phyloP scores from a whole-genome alignment of 2,888 invertebrate genomes.

The Eutolmus rufibarbis region DNA sequence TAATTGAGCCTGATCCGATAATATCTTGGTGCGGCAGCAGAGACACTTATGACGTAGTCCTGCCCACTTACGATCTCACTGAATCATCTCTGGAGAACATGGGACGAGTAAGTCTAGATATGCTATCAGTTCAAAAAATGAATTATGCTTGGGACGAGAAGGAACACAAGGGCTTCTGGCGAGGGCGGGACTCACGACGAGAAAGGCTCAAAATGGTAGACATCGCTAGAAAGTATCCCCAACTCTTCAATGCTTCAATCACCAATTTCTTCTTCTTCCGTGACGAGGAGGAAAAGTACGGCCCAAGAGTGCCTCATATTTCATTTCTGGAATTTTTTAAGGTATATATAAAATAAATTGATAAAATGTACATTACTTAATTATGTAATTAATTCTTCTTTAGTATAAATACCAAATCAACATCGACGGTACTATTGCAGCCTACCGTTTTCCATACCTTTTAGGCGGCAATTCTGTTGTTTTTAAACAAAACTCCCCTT shows the following conservation, averaged over 20 bases:
- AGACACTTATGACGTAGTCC: slow-evolving; percentile 83
- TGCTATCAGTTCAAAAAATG: slow-evolving; percentile 86
- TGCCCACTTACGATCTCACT: slow-evolving; percentile 95
- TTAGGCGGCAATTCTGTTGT: slow-evolving; percentile 87
- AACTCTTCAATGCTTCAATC: slow-evolving; percentile 87
- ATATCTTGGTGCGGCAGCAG: slow-evolving; percentile 97
- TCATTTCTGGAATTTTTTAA: slow-evolving; percentile 95
- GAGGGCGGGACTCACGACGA: slow-evolving; percentile 89
- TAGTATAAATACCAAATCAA: slow-evolving; percentile 95
- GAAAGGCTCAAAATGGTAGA: slow-evolving; percentile 84
- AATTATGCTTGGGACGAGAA: slow-evolving; percentile 77
- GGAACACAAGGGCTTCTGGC: slow-evolving; percentile 82
- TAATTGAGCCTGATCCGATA: slow-evolving; percentile 74
- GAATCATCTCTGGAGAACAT: slow-evolving; percentile 92
- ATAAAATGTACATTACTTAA: not conserved
- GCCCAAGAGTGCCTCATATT: slow-evolving; percentile 82
- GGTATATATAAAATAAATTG: slow-evolving; percentile 65
- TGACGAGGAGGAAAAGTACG: slow-evolving; percentile 83
- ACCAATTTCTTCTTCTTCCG: slow-evolving; percentile 97
- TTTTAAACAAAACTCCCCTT: slow-evolving; percentile 92
- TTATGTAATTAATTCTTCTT: not conserved
- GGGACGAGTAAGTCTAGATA: slow-evolving; percentile 89
- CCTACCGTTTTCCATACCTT: slow-evolving; percentile 92
- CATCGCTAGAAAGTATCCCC: slow-evolving; percentile 76
- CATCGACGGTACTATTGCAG: slow-evolving; percentile 96